Conservation (phyloP, 1,140 invertebrate species). For the Chymomyza costata region DNA sequence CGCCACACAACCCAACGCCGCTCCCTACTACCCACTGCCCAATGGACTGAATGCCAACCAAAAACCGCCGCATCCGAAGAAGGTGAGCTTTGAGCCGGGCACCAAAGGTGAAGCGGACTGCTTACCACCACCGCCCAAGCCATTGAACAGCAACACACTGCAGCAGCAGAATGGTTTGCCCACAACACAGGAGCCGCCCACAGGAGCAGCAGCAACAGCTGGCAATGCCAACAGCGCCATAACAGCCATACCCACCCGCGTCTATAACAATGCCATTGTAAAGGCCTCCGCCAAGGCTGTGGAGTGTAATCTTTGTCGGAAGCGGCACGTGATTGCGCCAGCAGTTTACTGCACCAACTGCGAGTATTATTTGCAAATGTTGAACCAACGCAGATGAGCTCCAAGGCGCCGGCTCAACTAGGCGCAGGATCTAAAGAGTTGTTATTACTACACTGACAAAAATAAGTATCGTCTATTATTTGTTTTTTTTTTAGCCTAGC, state of each 20-base stretch:
- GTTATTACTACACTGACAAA: not conserved
- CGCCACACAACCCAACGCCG: conserved; percentile 32
- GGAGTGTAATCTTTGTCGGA: conserved; percentile 88
- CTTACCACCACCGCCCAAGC: conserved; percentile 72
- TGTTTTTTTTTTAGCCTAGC: conserved; percentile 31
- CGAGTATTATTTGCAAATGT: conserved; percentile 90
- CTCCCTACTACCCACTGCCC: conserved; percentile 24
- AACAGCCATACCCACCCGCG: conserved; percentile 69
- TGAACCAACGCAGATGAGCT: conserved; percentile 65
- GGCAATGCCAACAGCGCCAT: conserved; percentile 32
- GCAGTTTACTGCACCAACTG: conserved; percentile 91
- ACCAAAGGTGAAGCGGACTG: conserved; percentile 79
- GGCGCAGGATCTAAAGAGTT: not conserved
- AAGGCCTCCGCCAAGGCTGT: conserved; percentile 77
- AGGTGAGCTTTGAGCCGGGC: conserved; percentile 82
- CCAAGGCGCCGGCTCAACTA: not conserved
- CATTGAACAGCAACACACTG: conserved; percentile 28
- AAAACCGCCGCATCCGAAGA: conserved; percentile 78
- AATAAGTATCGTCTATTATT: not conserved
- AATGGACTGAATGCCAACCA: conserved; percentile 32
- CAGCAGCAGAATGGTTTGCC: conserved; percentile 49
- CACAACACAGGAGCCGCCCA: not conserved
- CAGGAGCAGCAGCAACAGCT: not conserved
- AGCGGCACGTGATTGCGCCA: conserved; percentile 84
- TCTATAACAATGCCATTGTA: conserved; percentile 74